Evolutionary conservation across 2,888 invertebrate species (phyloP).

Genomic region (Phragmatobia fuliginosa): DNA sequence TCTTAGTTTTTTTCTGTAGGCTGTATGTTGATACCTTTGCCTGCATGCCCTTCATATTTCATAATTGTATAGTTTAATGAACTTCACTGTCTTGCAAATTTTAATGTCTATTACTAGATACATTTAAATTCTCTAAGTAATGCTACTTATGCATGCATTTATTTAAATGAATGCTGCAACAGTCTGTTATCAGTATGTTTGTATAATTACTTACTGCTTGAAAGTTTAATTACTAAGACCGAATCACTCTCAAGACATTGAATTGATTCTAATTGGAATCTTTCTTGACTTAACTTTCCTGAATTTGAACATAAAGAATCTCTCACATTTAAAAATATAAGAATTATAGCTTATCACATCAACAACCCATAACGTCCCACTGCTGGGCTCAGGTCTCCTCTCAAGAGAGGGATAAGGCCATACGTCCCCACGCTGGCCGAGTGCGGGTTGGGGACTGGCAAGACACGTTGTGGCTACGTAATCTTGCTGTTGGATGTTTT

Average conservation of each 20-base stretch:
- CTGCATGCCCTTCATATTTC: constrained; percentile 9
- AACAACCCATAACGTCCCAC: too few species aligned
- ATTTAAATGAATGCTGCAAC: background rate
- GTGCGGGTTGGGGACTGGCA: too few species aligned
- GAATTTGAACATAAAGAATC: background rate
- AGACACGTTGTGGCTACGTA: too few species aligned
- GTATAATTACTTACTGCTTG: background rate
- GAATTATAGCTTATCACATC: background rate
- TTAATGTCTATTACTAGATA: background rate
- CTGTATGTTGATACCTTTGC: constrained; percentile 24
- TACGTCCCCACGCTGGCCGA: too few species aligned
- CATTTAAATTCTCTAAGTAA: background rate
- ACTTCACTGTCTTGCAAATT: background rate
- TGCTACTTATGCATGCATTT: background rate
- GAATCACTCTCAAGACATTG: background rate
- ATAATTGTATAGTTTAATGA: background rate
- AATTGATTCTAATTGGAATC: constrained; percentile 9
- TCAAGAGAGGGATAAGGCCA: too few species aligned
- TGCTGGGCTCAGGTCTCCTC: too few species aligned
- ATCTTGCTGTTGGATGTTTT: too few species aligned
- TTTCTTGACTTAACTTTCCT: background rate
- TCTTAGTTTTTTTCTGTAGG: constrained; percentile 39
- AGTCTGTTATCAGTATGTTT: constrained; percentile 1
- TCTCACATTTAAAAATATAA: background rate
- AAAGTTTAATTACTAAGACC: background rate